Evolutionary conservation across 37 sponge, comb jelly and placozoan species (phyloP).

Genomic region (Dysidea cf. avara): DNA sequence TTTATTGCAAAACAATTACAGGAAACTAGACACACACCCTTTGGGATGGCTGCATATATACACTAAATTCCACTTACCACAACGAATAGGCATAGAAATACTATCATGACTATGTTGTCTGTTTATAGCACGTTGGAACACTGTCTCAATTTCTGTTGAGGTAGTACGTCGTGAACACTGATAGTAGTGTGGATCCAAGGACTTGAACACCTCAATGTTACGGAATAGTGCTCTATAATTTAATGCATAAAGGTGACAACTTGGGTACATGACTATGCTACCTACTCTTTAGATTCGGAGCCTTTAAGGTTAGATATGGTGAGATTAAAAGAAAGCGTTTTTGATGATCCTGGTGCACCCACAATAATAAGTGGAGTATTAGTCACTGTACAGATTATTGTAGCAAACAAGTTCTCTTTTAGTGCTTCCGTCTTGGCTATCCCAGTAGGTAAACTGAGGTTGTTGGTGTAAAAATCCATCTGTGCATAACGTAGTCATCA

Average conservation of each 20-base stretch:
- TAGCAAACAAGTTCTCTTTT: constrained; percentile 90
- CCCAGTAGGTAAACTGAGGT: constrained; percentile 74
- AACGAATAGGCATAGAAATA: constrained; percentile 64
- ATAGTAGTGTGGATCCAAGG: constrained; percentile 83
- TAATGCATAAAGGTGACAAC: no score
- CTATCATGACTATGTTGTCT: constrained; percentile 32
- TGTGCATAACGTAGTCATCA: constrained; percentile 11
- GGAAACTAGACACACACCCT: neutral
- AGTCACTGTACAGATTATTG: constrained; percentile 72
- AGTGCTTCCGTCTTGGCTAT: constrained; percentile 87
- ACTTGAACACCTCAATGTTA: constrained; percentile 61
- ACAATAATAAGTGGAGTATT: constrained; percentile 88
- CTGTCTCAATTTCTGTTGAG: constrained; percentile 83
- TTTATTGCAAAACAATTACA: neutral
- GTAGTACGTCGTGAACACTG: constrained; percentile 91
- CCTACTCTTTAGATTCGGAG: constrained; percentile 51
- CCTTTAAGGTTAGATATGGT: constrained; percentile 82
- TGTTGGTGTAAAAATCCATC: constrained; percentile 52
- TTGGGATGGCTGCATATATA: neutral
- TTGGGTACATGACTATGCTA: neutral
- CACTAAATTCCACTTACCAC: constrained; percentile 17
- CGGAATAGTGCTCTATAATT: constrained; percentile 41
- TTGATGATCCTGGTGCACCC: constrained; percentile 89
- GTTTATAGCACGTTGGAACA: constrained; percentile 84
- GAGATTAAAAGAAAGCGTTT: constrained; percentile 91